Evolutionary conservation across 1,140 invertebrate species (phyloP).

Genomic region (Andricus grossulariae): DNA sequence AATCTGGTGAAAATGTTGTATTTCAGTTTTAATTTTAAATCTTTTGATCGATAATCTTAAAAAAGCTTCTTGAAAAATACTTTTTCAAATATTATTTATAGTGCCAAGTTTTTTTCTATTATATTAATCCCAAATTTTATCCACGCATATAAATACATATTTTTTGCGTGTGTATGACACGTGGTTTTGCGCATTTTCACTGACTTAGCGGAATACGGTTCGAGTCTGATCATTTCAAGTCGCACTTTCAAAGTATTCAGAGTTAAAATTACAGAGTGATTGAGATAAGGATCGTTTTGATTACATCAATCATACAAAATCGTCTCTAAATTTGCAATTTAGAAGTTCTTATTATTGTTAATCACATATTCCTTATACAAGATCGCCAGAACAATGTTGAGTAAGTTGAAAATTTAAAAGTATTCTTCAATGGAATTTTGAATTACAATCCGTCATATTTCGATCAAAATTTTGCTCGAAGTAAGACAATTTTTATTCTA

Average conservation of each 20-base stretch:
- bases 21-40: no score
- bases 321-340: no score
- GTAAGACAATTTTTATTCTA: no score
- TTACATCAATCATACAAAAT: no score
- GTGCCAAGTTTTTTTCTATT: neutral
- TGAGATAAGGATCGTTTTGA: neutral
- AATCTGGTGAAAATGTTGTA: no score
- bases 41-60: no score
- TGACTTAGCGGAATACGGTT: slow-evolving; percentile 12
- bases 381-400: neutral
- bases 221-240: neutral
- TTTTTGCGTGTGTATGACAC: neutral
- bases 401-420: neutral
- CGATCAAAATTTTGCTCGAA: no score
- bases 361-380: no score
- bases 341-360: no score
- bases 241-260: slow-evolving; percentile 6
- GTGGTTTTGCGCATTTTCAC: slow-evolving; percentile 12
- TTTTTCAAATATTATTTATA: no score
- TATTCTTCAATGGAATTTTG: neutral
- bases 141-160: neutral
- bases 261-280: neutral
- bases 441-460: neutral
- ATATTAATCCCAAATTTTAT: neutral
- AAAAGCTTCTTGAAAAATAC: no score